Percentiles rank a stretch among this genome's conserved stretches.
phyloP scores from a whole-genome alignment of 2,888 invertebrate genomes.

The Epinotia bilunana region DNA sequence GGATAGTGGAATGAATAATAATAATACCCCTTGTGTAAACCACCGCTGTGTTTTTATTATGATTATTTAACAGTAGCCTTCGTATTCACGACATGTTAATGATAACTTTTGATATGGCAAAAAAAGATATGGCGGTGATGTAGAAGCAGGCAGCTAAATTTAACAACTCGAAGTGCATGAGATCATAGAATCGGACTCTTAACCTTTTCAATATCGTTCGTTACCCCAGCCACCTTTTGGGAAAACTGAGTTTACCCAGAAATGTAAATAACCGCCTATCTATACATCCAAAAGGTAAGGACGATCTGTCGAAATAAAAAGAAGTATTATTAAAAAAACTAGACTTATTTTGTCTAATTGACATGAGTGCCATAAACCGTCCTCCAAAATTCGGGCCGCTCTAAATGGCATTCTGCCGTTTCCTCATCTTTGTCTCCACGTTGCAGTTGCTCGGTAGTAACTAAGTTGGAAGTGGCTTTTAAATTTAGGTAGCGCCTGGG shows the following conservation, averaged over 20 bases:
- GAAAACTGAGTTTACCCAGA: too few species aligned
- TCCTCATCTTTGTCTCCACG: slow-evolving; percentile 56
- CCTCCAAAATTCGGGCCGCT: slow-evolving; percentile 6
- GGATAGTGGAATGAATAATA: neutral
- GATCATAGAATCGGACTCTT: too few species aligned
- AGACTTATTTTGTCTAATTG: too few species aligned
- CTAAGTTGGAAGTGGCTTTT: slow-evolving; percentile 73
- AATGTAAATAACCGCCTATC: too few species aligned
- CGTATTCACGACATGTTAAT: neutral
- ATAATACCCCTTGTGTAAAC: neutral
- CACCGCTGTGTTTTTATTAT: neutral
- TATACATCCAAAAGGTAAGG: too few species aligned
- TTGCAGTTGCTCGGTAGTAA: slow-evolving; percentile 60
- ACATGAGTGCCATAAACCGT: neutral
- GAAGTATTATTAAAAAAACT: too few species aligned
- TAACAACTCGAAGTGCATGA: too few species aligned
- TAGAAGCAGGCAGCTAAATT: neutral
- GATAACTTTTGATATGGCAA: neutral
- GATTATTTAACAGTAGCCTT: neutral
- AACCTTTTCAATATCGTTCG: too few species aligned
- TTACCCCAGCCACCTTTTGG: too few species aligned
- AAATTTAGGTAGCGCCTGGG: slow-evolving; percentile 72
- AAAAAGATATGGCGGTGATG: neutral
- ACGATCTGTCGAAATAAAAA: too few species aligned
- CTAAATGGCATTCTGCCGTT: slow-evolving; percentile 53